phyloP scores from a whole-genome alignment of 1,140 invertebrate species.

The Danaus melanippus region DNA sequence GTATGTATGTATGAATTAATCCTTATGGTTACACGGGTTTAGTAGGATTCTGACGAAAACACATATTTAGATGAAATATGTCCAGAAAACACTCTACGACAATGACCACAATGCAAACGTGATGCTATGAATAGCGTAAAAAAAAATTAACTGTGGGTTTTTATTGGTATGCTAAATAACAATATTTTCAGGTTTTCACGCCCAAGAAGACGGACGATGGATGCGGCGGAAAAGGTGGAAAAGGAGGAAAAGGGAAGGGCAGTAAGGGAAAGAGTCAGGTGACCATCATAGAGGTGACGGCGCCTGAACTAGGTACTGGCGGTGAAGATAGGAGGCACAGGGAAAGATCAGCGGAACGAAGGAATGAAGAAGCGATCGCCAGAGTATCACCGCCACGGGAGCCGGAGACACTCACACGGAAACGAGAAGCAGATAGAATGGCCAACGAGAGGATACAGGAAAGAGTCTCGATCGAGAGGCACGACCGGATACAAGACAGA shows the following conservation, averaged over 20 bases:
- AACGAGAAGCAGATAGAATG: constrained; percentile 38
- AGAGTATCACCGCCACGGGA: constrained; percentile 48
- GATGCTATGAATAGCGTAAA: no score
- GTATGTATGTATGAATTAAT: no score
- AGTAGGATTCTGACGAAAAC: no score
- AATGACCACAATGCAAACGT: no score
- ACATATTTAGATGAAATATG: no score
- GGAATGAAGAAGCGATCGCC: constrained; percentile 54
- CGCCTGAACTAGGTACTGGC: constrained; percentile 39
- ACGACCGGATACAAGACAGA: constrained; percentile 26
- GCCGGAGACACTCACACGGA: constrained; percentile 36
- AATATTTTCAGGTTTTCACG: constrained; percentile 50
- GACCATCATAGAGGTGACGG: constrained; percentile 67
- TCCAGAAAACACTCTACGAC: no score
- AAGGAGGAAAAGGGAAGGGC: constrained; percentile 76
- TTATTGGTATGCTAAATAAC: no score
- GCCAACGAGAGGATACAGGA: constrained; percentile 44
- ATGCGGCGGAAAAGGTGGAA: constrained; percentile 75
- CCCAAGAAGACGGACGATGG: constrained; percentile 69
- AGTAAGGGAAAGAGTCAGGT: constrained; percentile 76
- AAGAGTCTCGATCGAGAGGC: constrained; percentile 36
- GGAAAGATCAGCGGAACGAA: constrained; percentile 37
- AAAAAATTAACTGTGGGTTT: no score
- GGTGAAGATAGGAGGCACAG: constrained; percentile 39
- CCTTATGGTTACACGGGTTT: no score